Evolutionary conservation across 1,140 invertebrate species (phyloP).

Genomic region (Pseudomyrmex gracilis): DNA sequence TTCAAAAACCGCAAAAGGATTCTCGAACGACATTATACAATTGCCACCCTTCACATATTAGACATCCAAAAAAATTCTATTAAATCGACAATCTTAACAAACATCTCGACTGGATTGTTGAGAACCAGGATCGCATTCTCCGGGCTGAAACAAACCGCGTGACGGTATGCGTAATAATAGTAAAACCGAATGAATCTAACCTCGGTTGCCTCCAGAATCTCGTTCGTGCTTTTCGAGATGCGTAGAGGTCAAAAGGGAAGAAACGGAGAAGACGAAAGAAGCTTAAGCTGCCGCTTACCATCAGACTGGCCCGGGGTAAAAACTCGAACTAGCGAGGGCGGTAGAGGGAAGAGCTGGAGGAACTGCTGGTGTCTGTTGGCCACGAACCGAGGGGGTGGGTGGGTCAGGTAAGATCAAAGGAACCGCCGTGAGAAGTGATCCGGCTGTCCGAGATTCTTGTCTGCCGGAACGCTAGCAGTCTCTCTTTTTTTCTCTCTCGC

Average conservation of each 20-base stretch:
- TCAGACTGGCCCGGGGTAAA: conserved; percentile 61
- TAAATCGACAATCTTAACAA: conserved; percentile 22
- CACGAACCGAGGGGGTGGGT: conserved; percentile 66
- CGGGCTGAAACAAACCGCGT: conserved; percentile 64
- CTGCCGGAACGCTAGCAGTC: conserved; percentile 58
- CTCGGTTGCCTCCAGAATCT: conserved; percentile 17
- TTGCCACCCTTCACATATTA: neutral
- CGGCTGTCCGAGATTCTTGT: conserved; percentile 76
- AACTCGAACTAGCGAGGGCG: conserved; percentile 61
- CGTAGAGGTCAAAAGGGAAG: neutral
- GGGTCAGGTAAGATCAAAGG: conserved; percentile 72
- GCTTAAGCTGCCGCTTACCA: conserved; percentile 24
- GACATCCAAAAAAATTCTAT: conserved; percentile 32
- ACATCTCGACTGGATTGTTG: conserved; percentile 17
- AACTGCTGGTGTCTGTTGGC: conserved; percentile 63
- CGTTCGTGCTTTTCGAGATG: conserved; percentile 50
- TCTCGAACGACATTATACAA: conserved; percentile 37
- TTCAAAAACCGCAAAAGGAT: conserved; percentile 1
- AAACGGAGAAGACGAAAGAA: conserved; percentile 21
- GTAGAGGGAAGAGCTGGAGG: conserved; percentile 48
- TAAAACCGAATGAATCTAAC: conserved; percentile 74
- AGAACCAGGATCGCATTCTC: conserved; percentile 36
- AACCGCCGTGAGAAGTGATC: conserved; percentile 74
- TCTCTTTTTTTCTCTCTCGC: conserved; percentile 24
- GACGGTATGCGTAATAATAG: conserved; percentile 77